Base-by-base conservation (phyloP, 1,140 invertebrate genomes). In the Formica selysi region DNA sequence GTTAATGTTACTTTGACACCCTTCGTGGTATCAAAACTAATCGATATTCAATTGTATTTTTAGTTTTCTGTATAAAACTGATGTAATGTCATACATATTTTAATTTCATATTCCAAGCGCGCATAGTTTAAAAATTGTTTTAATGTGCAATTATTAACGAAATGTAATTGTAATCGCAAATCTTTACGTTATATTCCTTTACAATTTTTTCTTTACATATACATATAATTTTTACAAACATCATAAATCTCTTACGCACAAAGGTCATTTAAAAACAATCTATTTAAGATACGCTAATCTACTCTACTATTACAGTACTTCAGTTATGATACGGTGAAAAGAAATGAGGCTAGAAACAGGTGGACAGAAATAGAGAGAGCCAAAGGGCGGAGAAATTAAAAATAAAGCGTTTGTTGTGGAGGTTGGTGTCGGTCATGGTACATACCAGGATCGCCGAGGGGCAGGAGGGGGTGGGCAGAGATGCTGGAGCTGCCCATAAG, bases 401-500 rank as follows among this genome's bases (percentile, higher is more conserved):
- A 87, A 88, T 62, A 90, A 90, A 90, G 86, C 87, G 87, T 84
- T 90, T 84, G 57, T 87, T 94, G 91, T 92, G 91, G 91, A 93
- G 92, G 92, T 93, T 94, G 93, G 93, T 95, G 91, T 95, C 93
- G 94, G 93, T 93, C 91, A 88, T 95, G 91, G 94, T 95, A 96
- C 96, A 96, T 96, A 96, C 96, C 96, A 95, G 96, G 96, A 94
- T 97, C 96, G 93, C 95, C 96, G 93, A 98, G 96, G 96, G 97
- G 97, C 96, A 97, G 97, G 95, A 97, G 96, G 95, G 97, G 97
- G 96, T 97, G 97, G 95, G 97, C 97, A 95, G 97, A 97, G 95
- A 97, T 96, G 96, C 97, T 97, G 96, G 96, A 96, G 96, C 96
- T 96, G 95, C 97, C 96, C 94, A 96, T 95, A 95, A 96, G 96